A percentile compares a stretch with the other conserved stretches of the same genome.
phyloP scores from a whole-genome alignment of 1,140 invertebrate species.

The Acromyrmex echinatior region DNA sequence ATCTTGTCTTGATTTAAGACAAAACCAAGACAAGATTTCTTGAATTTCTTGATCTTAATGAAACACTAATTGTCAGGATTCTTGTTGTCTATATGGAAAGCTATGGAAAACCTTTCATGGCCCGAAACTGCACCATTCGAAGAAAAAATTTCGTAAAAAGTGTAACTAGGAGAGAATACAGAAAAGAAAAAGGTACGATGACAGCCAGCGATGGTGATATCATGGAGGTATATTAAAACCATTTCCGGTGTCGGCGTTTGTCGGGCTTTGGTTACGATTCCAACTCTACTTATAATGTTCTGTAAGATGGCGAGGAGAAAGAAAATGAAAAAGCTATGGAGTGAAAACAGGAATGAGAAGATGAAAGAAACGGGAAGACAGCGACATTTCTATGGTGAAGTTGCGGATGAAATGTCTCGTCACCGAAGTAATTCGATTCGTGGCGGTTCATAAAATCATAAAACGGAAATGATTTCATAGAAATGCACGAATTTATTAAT shows the following conservation, averaged over 20 bases:
- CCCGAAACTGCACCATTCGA: slow-evolving; percentile 5
- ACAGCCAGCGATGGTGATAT: background rate
- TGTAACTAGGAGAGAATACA: background rate
- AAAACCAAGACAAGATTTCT: too few species aligned
- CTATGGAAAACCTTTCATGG: background rate
- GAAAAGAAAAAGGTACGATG: background rate
- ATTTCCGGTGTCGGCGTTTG: slow-evolving; percentile 65
- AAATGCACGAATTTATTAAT: background rate
- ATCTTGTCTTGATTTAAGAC: too few species aligned
- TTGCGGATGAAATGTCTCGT: background rate
- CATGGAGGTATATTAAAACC: slow-evolving; percentile 68
- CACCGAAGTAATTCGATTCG: slow-evolving; percentile 43
- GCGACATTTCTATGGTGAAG: slow-evolving; percentile 22
- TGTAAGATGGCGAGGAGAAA: slow-evolving; percentile 33
- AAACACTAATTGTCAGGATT: background rate
- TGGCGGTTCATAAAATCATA: slow-evolving; percentile 21
- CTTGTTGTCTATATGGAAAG: background rate
- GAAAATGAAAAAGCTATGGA: slow-evolving; percentile 59
- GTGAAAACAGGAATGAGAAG: slow-evolving; percentile 35
- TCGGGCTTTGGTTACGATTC: slow-evolving; percentile 51
- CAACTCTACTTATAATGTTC: slow-evolving; percentile 51
- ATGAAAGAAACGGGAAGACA: slow-evolving; percentile 1
- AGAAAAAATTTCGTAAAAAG: slow-evolving; percentile 44
- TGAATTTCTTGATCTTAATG: too few species aligned
- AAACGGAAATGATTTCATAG: background rate